Base-by-base conservation (phyloP, 2,113 vertebrate species). In the Riparia riparia region DNA sequence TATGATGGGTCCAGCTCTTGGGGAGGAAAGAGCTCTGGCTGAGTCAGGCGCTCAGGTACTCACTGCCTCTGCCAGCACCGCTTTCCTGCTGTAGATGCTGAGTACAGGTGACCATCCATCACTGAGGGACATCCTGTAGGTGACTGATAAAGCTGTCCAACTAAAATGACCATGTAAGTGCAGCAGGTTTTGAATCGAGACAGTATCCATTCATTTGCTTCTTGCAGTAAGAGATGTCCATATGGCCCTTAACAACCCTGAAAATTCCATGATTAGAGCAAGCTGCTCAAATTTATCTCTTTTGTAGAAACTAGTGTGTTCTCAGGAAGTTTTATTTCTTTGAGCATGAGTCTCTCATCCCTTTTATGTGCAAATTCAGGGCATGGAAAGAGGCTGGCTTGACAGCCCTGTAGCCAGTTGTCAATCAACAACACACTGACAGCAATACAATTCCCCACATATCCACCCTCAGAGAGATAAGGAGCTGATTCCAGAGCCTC, bases 1-100 rank as follows among this genome's bases (percentile, higher is more conserved):
- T 49, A 31, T 1, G 51, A 25, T 0, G 0, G 49, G 63, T n/a
- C 24, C 64, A 1, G 34, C 31, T 37, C 56, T 0, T 3, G 20
- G 10, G 24, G 19, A 73, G n/a, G 60, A 78, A 68, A 65, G 42
- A 71, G 41, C 70, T 24, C n/a, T 8, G 51, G 16, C 71, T 42
- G 44, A 53, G 25, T 22, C 41, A 53, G 78, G 57, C 66, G 57
- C 66, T 80, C 57, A 74, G 84, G 63, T n/a, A 47, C 50, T 37
- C 50, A 29, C 37, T 41, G 76, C 47, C 49, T 72, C 56, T 45
- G 54, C 73, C 90, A 78, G 58, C 37, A 12, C 42, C 57, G 50
- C 41, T 44, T 58, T 49, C 45, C 56, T 26, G 13, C 57, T 14
- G 34, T 41, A 22, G n/a, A 17, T 91, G 92, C 65, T 68, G 80